Conservation (phyloP, 2,888 invertebrate species). For the Eumacrocentrus americanus region DNA sequence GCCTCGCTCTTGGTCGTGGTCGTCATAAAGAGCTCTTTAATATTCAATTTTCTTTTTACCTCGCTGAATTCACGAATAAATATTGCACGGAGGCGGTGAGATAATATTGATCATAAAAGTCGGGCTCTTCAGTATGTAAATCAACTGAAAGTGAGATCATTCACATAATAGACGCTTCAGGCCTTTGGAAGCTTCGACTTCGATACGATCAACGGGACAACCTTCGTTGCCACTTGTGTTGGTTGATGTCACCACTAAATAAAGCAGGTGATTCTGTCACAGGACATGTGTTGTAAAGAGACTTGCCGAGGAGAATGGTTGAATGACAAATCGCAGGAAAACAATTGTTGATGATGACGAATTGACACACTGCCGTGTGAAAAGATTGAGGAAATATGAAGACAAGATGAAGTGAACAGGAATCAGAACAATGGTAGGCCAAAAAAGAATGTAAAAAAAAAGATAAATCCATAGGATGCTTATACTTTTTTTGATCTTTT, state of each 20-base stretch:
- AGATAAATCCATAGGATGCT: too few species aligned
- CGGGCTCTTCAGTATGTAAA: slow-evolving; percentile 42
- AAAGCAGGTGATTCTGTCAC: slow-evolving; percentile 47
- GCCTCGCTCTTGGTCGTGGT: too few species aligned
- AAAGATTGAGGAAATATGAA: too few species aligned
- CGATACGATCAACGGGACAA: slow-evolving; percentile 34
- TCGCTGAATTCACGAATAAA: too few species aligned
- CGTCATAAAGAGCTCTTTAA: too few species aligned
- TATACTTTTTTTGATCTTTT: slow-evolving; percentile 1
- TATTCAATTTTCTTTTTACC: slow-evolving; percentile 7
- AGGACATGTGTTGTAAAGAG: not conserved
- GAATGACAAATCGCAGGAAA: not conserved
- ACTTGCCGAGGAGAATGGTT: not conserved
- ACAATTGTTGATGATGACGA: not conserved
- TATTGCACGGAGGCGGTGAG: slow-evolving; percentile 20
- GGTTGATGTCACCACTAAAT: slow-evolving; percentile 54
- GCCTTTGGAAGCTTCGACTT: slow-evolving; percentile 37
- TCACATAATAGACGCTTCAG: slow-evolving; percentile 43
- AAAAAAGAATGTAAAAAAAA: not conserved
- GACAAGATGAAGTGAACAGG: not conserved
- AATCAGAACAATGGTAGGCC: not conserved
- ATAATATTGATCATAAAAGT: slow-evolving; percentile 29
- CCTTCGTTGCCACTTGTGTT: slow-evolving; percentile 46
- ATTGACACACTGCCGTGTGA: not conserved
- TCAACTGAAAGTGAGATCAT: slow-evolving; percentile 47